phyloP scores from a whole-genome alignment of 2,797 vertebrate genomes.

The Botia kubotai region DNA sequence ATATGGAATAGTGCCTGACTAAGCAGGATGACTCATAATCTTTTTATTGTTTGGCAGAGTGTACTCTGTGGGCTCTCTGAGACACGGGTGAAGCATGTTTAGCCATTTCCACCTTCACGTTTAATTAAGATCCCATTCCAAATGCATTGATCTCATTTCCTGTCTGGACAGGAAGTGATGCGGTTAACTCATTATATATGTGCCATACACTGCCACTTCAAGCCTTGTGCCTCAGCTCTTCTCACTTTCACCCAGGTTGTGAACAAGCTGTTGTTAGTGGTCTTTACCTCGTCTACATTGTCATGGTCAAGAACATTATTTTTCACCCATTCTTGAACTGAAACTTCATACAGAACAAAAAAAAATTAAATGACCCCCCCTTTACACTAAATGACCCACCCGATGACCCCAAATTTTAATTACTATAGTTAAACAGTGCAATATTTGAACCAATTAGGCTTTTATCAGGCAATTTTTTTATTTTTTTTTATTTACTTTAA shows the following conservation, averaged over 20 bases:
- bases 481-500: neutral
- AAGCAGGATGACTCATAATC: constrained; percentile 23
- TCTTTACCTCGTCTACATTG: neutral
- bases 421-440: too few relatives aligned
- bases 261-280: neutral
- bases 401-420: too few relatives aligned
- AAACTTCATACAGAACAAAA: too few relatives aligned
- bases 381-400: too few relatives aligned
- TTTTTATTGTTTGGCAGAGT: constrained; percentile 18
- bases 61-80: neutral
- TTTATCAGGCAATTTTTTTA: too few relatives aligned
- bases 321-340: too few relatives aligned
- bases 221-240: neutral
- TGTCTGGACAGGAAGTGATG: constrained; percentile 2
- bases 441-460: too few relatives aligned
- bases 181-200: neutral
- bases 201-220: neutral
- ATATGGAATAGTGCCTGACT: neutral
- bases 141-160: neutral
- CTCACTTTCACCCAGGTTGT: neutral
- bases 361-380: too few relatives aligned
- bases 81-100: constrained; percentile 32
- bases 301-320: too few relatives aligned
- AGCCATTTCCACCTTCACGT: constrained; percentile 17
- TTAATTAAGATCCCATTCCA: constrained; percentile 34